Evolutionary conservation across 1,140 invertebrate species (phyloP), one percentile per base, ranked within the genome.

Genomic region (Nasonia vitripennis): DNA sequence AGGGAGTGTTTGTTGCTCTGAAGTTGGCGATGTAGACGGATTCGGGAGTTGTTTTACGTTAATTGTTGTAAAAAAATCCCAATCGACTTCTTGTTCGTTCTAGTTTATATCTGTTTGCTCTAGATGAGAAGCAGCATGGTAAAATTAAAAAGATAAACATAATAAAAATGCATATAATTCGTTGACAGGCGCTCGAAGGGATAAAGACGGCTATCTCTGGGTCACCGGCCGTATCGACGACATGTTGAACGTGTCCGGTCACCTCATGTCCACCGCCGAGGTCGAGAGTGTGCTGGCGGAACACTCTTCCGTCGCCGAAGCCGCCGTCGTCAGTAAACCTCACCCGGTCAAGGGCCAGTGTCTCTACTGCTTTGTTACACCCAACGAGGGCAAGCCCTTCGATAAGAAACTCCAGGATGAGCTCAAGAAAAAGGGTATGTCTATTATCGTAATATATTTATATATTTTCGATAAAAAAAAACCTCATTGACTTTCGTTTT

Each of bases 161-260:
- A 37, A 6, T 3, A 37, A 37, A 37, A 48, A 55, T 17, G 14
- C 1, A 9, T 92, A 55, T 82, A 0, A 62, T 62, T 62, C 55
- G 34, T 6, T 2, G 92, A 4, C 86, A 97, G 98, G 98, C 80
- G 98, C 98, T 0, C 95, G 95, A 89, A 94, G 98, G 83, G 99
- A 99, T 91, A 94, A 95, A 17, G 98, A 99, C 92, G 98, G 98
- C 3, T 99, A 99, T 92, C 93, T 99, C 23, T 99, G 98, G 98
- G 96, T 99, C 31, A 99, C 98, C 2, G 99, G 99, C 0, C 95
- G 99, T 78, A 97, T 99, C 20, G 99, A 99, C 92, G 99, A 99
- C 90, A 98, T 99, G 98, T 93, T 99, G 78, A 99, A 99, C 92
- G 98, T 99, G 1, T 99, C 98, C 2, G 99, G 99, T 0, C 99